Evolutionary conservation across 2,888 invertebrate species (phyloP), one percentile per base, ranked within the genome.

Genomic region (Gortyna flavago): DNA sequence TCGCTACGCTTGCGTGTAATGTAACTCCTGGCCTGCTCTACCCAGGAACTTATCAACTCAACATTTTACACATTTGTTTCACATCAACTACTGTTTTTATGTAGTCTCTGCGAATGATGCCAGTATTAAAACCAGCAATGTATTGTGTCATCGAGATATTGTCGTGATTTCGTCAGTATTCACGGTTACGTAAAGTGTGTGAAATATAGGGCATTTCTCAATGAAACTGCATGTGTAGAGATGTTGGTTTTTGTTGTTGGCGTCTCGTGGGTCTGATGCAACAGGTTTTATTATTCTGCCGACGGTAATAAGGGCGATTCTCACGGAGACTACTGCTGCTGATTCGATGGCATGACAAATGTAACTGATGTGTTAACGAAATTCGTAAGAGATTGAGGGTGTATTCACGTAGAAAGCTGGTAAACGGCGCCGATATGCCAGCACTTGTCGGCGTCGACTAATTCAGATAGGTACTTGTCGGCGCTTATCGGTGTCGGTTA

Each of bases 181-280:
- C 32, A 25, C 29, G 29, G 77, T 87, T 87, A 75, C 81, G 80
- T 80, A 82, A 87, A 68, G 48, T 75, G 59, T 75, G 87, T 88
- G 88, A 86, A 92, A 93, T 92, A 90, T 92, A 87, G 91, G 85
- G 79, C 91, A 90, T 90, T 89, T 88, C 89, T 88, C 86, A 88
- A 89, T 87, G 84, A 84, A 84, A 83, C 75, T 84, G 69, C 64
- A 69, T 65, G 51, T 73, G 38, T 77, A 59, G 62, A 59, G 62
- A 69, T 79, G 79, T 85, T 79, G 57, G 80, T 85, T 87, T 85
- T 85, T 81, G 73, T 79, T 79, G 66, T 87, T 82, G 80, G n/a
- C 59, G 38, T 65, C 41, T 70, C 29, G 61, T 25, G 35, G 16
- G 62, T 72, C 44, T 81, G 65, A 82, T 76, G 81, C 74, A 83